Evolutionary conservation across 1,140 invertebrate genomes (phyloP), one percentile per base, ranked within the genome.

Genomic region (Drosophila pseudoananassae): DNA sequence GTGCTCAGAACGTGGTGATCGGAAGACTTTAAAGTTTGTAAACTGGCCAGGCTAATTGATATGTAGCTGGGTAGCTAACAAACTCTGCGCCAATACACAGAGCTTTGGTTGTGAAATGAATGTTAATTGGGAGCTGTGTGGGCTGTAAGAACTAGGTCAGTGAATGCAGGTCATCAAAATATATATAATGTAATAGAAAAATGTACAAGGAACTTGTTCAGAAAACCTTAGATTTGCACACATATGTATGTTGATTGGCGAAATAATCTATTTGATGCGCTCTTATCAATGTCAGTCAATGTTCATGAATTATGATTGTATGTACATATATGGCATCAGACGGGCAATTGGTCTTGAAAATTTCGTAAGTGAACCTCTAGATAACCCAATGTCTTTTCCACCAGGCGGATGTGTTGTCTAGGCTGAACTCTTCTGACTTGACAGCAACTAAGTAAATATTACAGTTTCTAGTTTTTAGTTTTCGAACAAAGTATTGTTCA

Each of bases 41-140:
- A 46, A n/a, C 4, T 31, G 12, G 59, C 6, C 8, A 54, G 56
- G 47, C 78, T 87, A 82, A 87, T 81, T 85, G 82, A 61, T 88
- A 87, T 87, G 82, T 85, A 63, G 33, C 57, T 75, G 74, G 54
- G 36, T 54, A 29, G 56, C 23, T 20, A 12, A 36, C 10, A 36
- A 36, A 36, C 8, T 31, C 49, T 20, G 60, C 59, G 50, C 1
- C 14, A 43, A n/a, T 2, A 71, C 27, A 64, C 47, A 33, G 56
- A 58, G 54, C 49, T 54, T 15, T 23, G 9, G 20, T 66, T 77
- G 77, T 53, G 49, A 14, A 45, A 66, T 40, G 73, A 74, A 87
- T 85, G 14, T 49, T 66, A 79, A 84, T 74, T 81, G 51, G 3
- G 7, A 7, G 38, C 52, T 36, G 38, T 36, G 43, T 8, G 38